A percentile compares a stretch with the other conserved stretches of the same genome.
phyloP scores from a whole-genome alignment of 2,888 invertebrate species.

The Xanthia togata region DNA sequence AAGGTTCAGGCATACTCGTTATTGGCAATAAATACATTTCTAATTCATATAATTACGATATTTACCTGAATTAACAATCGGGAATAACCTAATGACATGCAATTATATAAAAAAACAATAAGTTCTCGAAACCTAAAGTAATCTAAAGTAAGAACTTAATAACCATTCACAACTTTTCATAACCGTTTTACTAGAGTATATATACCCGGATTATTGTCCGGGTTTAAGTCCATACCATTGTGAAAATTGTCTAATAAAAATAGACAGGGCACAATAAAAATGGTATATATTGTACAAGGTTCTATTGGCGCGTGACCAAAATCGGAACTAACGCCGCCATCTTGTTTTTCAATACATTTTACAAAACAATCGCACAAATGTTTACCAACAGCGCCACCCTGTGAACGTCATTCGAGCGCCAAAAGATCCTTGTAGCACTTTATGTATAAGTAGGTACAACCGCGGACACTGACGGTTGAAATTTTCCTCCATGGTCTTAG shows the following conservation, averaged over 20 bases:
- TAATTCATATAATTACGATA: constrained; percentile 32
- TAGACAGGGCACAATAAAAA: constrained; percentile 34
- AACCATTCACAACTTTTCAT: constrained; percentile 47
- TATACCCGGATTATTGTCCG: constrained; percentile 11
- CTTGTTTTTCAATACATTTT: constrained; percentile 2
- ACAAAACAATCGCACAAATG: background rate
- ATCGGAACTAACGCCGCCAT: background rate
- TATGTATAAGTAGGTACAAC: background rate
- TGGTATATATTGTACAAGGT: background rate
- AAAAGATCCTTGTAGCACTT: background rate
- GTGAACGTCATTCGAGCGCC: background rate
- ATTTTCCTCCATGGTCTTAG: too few relatives aligned
- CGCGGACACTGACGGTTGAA: background rate
- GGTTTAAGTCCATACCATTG: constrained; percentile 15
- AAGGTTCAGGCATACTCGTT: constrained; percentile 8
- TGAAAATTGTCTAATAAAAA: constrained; percentile 37
- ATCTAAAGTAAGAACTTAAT: constrained; percentile 32
- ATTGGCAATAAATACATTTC: constrained; percentile 25
- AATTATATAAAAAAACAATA: constrained; percentile 47
- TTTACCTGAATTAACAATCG: constrained; percentile 40
- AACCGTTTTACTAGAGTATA: constrained; percentile 17
- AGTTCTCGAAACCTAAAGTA: constrained; percentile 50
- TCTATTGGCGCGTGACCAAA: background rate
- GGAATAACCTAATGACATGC: constrained; percentile 45
- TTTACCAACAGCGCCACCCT: background rate